Evolutionary conservation across 2,113 vertebrate genomes (phyloP).

Genomic region (Crotalus helleri): DNA sequence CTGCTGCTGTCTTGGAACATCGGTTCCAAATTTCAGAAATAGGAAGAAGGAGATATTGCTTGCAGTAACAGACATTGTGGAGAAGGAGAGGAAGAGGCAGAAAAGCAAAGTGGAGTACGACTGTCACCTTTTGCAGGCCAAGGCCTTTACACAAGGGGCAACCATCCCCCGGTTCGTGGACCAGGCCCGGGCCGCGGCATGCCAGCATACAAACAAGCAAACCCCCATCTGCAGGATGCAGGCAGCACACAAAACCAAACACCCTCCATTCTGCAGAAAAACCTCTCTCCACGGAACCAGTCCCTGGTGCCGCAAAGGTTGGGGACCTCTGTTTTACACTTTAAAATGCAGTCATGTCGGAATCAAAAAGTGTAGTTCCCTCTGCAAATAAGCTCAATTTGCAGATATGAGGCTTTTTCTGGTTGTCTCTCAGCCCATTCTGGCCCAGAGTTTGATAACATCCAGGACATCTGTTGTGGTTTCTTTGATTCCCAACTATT

Average conservation of each 20-base stretch:
- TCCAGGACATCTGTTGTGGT: neutral
- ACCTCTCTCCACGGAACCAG: too few species aligned
- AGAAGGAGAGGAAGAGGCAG: neutral
- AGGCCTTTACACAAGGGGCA: neutral
- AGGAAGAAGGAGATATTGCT: neutral
- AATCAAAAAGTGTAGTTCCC: neutral
- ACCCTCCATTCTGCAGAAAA: too few species aligned
- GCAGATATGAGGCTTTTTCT: neutral
- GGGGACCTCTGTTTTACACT: neutral
- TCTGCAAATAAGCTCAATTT: neutral
- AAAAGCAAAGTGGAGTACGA: too few species aligned
- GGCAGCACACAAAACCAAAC: too few species aligned
- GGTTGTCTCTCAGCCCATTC: neutral
- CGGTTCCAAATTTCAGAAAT: neutral
- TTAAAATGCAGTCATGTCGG: neutral
- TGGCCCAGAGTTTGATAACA: neutral
- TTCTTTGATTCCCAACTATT: neutral
- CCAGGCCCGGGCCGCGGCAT: too few species aligned
- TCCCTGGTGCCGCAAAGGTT: too few species aligned
- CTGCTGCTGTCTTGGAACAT: neutral
- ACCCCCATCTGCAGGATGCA: too few species aligned
- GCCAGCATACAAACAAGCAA: too few species aligned
- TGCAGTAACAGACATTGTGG: neutral
- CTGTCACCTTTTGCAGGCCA: neutral
- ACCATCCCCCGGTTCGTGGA: too few species aligned